Evolutionary conservation across 1,140 invertebrate species (phyloP).

Genomic region (Drosophila cardini): DNA sequence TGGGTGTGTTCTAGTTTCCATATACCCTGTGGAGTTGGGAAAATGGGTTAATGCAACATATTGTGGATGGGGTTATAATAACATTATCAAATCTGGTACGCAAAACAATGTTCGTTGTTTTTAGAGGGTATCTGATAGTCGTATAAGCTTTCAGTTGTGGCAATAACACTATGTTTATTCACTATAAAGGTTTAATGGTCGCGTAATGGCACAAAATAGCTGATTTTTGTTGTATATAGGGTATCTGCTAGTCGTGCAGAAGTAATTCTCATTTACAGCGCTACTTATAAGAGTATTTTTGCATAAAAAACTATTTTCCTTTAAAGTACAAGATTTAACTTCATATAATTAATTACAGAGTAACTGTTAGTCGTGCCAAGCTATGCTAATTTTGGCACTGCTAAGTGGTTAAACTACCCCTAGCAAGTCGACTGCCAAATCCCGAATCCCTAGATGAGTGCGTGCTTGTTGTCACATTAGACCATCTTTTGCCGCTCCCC

Average conservation of each 20-base stretch:
- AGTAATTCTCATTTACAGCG: no score
- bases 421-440: neutral
- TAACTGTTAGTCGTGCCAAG: neutral
- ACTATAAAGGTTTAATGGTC: neutral
- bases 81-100: neutral
- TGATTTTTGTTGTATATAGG: neutral
- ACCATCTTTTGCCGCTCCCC: neutral
- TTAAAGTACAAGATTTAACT: neutral
- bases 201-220: no score
- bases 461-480: slow-evolving; percentile 40
- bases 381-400: neutral
- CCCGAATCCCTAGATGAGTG: slow-evolving; percentile 8
- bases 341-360: neutral
- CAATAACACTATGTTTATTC: neutral
- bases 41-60: slow-evolving; percentile 1
- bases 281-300: neutral
- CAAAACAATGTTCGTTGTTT: neutral
- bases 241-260: neutral
- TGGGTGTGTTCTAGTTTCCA: slow-evolving; percentile 16
- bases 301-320: neutral
- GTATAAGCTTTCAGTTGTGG: neutral
- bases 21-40: neutral
- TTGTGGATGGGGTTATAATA: no score
- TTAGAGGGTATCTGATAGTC: neutral
- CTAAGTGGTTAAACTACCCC: slow-evolving; percentile 16